These are phyloP conservation scores for Stomorhina lunata DNA, from an alignment of 2,888 invertebrate species.

Conservation along the genomic window DNA sequence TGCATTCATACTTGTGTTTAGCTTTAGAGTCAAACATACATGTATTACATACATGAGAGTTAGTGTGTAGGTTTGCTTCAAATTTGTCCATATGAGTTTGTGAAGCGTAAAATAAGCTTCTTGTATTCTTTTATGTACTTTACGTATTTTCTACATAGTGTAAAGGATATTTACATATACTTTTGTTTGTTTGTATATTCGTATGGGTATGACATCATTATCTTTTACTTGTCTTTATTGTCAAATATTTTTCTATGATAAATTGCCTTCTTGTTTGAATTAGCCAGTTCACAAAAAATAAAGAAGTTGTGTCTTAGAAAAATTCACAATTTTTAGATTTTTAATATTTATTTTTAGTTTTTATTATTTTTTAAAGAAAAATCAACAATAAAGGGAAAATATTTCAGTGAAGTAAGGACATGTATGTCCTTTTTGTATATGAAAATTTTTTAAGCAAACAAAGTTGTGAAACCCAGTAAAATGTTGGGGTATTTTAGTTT, in stretches of 20 bases:
- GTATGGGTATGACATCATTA: slow-evolving; percentile 55
- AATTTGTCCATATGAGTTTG: slow-evolving; percentile 54
- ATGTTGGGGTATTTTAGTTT: no score
- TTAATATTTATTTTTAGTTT: background rate
- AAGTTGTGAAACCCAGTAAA: no score
- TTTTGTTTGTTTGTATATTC: background rate
- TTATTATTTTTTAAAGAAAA: background rate
- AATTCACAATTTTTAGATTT: slow-evolving; percentile 6
- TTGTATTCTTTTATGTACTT: slow-evolving; percentile 49
- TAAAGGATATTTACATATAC: slow-evolving; percentile 43
- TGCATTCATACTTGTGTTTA: slow-evolving; percentile 53
- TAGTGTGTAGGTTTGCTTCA: slow-evolving; percentile 4
- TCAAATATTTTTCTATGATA: slow-evolving; percentile 65
- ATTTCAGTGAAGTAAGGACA: slow-evolving; percentile 35
- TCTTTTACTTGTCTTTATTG: slow-evolving; percentile 66
- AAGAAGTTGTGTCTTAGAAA: background rate
- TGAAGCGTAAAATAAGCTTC: slow-evolving; percentile 68
- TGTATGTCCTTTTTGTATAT: slow-evolving; percentile 62
- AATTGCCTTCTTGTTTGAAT: slow-evolving; percentile 65
- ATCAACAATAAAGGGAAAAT: slow-evolving; percentile 38
- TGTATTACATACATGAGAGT: background rate
- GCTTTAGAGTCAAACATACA: background rate
- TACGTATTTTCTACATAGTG: background rate
- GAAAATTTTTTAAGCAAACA: slow-evolving; percentile 55
- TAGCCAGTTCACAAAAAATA: slow-evolving; percentile 53